A percentile compares a stretch with the other conserved stretches of the same genome.
Conservation (phyloP, 2,113 vertebrate genomes). For the Reinhardtius hippoglossoides region DNA sequence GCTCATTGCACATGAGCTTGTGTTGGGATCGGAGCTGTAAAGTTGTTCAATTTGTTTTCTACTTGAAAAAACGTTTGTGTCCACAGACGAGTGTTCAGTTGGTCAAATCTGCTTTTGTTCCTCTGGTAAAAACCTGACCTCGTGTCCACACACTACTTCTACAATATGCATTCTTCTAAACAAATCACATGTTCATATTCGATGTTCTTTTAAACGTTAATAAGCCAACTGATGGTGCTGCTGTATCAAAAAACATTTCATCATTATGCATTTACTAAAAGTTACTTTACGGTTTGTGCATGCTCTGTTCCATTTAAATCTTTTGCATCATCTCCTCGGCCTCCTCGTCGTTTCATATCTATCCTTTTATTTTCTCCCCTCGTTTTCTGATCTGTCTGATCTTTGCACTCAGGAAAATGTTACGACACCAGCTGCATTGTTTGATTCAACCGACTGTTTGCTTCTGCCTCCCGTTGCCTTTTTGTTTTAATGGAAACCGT, state of each 20-base stretch:
- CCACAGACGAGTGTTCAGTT: neutral
- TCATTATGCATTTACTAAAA: slow-evolving; percentile 4
- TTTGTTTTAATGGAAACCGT: slow-evolving; percentile 9
- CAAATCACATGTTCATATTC: neutral
- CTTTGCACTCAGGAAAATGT: slow-evolving; percentile 77
- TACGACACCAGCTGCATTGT: slow-evolving; percentile 61
- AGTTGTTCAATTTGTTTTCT: slow-evolving; percentile 13
- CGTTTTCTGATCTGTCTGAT: slow-evolving; percentile 46
- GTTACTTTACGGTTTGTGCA: neutral
- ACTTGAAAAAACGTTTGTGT: slow-evolving; percentile 3
- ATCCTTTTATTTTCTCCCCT: neutral
- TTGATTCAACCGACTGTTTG: slow-evolving; percentile 35
- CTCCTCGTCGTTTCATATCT: neutral
- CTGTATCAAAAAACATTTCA: slow-evolving; percentile 14
- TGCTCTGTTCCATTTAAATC: neutral
- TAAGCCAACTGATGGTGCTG: slow-evolving; percentile 42
- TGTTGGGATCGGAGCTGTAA: neutral
- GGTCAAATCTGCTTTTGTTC: slow-evolving; percentile 8
- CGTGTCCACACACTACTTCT: neutral
- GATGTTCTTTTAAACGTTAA: neutral
- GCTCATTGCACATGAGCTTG: slow-evolving; percentile 21
- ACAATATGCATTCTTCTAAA: slow-evolving; percentile 9
- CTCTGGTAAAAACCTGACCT: neutral
- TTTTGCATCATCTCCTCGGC: neutral
- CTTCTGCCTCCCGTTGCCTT: slow-evolving; percentile 33